Base-by-base conservation (phyloP, 2,113 vertebrate species). In the Phyllostomus hastatus region DNA sequence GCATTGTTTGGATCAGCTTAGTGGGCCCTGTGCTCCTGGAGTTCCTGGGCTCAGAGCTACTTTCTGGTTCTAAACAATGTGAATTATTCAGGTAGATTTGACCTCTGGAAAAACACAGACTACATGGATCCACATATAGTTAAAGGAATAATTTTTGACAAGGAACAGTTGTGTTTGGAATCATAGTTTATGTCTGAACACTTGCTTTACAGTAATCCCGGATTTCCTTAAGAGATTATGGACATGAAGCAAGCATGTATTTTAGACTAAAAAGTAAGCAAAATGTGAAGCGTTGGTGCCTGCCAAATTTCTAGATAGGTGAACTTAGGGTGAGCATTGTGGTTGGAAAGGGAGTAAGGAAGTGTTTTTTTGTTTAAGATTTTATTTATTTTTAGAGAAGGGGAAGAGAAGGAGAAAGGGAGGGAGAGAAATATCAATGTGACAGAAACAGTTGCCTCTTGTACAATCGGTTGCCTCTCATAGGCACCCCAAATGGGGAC, bases 141-240 rank as follows among this genome's bases (percentile, higher is more conserved):
- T 88, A 67, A 83, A 92, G 61, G 69, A 88, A 46, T 88, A 64
- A 86, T 22, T 88, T 81, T 76, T 57, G 17, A 88, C 38, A 50
- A 72, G 78, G 41, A 81, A 80, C 54, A 70, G 1, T 80, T 33
- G 19, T 70, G 38, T 57, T 81, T 15, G 72, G 35, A 93, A 89
- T 89, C n/a, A 70, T 20, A 43, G 33, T 81, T 87, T n/a, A 3
- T 84, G 20, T 83, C 80, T 80, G 38, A 83, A 81, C 38, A 88
- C 33, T 61, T 69, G 70, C 22, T 84, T 84, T 50, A 80, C 35
- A 61, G 1, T 88, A 80, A 69, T 26, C 33, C n/a, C 54, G 69
- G 66, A 16, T 94, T 80, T 97, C 76, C 76, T 80, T 69, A 81
- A 66, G 54, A 14, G 76, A 80, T 73, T 41, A 67, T 90, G 82